Conservation (phyloP, 2,888 invertebrate species). For the Griposia aprilina region DNA sequence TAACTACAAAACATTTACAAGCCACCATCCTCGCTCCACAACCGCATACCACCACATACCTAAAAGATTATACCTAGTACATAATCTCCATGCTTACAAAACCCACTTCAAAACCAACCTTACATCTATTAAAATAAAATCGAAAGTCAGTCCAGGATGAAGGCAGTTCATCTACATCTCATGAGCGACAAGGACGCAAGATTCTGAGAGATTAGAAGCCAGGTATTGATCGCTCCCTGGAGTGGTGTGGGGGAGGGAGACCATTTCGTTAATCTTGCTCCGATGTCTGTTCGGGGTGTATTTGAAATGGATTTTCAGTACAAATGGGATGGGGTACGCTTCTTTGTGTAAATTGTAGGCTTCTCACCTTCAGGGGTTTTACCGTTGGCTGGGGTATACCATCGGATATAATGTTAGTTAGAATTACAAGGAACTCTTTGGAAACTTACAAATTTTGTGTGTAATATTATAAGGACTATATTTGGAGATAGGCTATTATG, state of each 20-base stretch:
- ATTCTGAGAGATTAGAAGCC: conserved; percentile 85
- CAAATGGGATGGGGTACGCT: conserved; percentile 55
- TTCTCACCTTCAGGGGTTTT: conserved; percentile 47
- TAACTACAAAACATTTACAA: conserved; percentile 16
- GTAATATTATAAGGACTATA: background rate
- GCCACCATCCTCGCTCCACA: background rate
- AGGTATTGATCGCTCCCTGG: conserved; percentile 77
- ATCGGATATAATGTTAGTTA: background rate
- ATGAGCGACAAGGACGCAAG: conserved; percentile 86
- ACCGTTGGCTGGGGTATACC: background rate
- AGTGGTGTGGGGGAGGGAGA: conserved; percentile 64
- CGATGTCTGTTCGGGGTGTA: conserved; percentile 82
- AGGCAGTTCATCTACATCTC: conserved; percentile 77
- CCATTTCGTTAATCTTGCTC: conserved; percentile 85
- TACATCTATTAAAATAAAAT: conserved; percentile 60
- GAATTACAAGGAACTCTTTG: background rate
- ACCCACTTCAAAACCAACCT: conserved; percentile 44
- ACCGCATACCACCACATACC: conserved; percentile 46
- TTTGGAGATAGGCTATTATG: background rate
- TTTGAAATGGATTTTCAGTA: conserved; percentile 77
- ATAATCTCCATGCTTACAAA: conserved; percentile 36
- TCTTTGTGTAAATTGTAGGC: conserved; percentile 54
- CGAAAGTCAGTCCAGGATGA: conserved; percentile 57
- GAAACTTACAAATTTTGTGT: background rate
- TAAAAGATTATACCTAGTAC: conserved; percentile 55